phyloP scores from a whole-genome alignment of 1,140 invertebrate species.

The Drosophila melanica region DNA sequence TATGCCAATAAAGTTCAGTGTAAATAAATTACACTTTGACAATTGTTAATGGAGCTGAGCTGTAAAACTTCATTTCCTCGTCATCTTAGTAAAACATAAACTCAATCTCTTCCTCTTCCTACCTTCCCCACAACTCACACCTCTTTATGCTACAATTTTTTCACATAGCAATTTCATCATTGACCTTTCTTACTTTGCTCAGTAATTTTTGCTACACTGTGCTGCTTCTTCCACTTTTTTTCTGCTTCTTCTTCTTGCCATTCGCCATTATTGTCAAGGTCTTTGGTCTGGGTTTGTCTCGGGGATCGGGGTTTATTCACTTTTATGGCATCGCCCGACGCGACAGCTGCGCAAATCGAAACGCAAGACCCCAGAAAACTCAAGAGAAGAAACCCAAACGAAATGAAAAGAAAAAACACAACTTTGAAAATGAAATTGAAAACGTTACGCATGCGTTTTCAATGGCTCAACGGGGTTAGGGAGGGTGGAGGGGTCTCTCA shows the following conservation, averaged over 20 bases:
- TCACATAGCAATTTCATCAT: background rate
- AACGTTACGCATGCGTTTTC: slow-evolving; percentile 79
- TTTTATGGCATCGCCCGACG: slow-evolving; percentile 44
- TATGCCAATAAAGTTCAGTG: background rate
- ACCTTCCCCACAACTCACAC: too few relatives aligned
- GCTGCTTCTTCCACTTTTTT: background rate
- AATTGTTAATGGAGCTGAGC: background rate
- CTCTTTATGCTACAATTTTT: too few relatives aligned
- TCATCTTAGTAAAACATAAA: too few relatives aligned
- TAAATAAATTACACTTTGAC: too few relatives aligned
- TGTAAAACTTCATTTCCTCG: background rate
- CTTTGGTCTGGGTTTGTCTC: slow-evolving; percentile 25
- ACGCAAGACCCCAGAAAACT: slow-evolving; percentile 5
- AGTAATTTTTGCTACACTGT: background rate
- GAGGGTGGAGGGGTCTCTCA: slow-evolving; percentile 25
- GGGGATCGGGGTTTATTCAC: slow-evolving; percentile 35
- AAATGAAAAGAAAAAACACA: slow-evolving; percentile 21
- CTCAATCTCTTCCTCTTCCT: too few relatives aligned
- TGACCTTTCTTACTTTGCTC: slow-evolving; percentile 20
- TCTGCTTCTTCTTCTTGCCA: slow-evolving; percentile 1
- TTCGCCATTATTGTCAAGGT: slow-evolving; percentile 43
- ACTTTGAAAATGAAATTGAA: slow-evolving; percentile 73
- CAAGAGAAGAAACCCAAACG: slow-evolving; percentile 38
- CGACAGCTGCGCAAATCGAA: slow-evolving; percentile 17
- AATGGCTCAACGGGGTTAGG: slow-evolving; percentile 22